Percentiles rank a stretch among this genome's conserved stretches.
Conservation (phyloP, 2,888 invertebrate genomes). For the Nineta flava region DNA sequence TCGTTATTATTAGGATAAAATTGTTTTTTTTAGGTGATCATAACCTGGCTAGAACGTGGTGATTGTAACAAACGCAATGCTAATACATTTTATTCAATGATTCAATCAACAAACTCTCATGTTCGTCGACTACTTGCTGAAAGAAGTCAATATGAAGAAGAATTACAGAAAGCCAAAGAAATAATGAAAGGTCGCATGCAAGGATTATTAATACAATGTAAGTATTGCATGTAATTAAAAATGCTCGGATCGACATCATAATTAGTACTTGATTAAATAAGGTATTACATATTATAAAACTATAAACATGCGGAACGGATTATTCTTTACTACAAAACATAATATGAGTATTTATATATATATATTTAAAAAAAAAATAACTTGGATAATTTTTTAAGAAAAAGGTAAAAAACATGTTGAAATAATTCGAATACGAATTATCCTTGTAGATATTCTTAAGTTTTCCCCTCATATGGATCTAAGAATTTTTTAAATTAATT, state of each 20-base stretch:
- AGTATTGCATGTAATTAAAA: constrained; percentile 32
- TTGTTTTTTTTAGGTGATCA: constrained; percentile 41
- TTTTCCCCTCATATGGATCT: no score
- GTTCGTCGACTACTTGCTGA: constrained; percentile 72
- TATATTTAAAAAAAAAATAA: no score
- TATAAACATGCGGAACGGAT: no score
- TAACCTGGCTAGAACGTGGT: constrained; percentile 86
- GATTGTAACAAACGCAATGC: constrained; percentile 86
- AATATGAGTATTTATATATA: no score
- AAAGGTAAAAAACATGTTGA: no score
- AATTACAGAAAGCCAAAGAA: constrained; percentile 70
- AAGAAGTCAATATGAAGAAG: constrained; percentile 76
- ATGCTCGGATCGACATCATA: not conserved
- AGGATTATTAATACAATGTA: constrained; percentile 79
- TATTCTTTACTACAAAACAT: no score
- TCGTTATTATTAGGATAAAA: not conserved
- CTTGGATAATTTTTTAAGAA: no score
- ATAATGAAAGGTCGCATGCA: constrained; percentile 72
- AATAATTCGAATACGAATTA: no score
- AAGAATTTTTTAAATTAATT: no score
- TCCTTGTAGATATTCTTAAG: no score
- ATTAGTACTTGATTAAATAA: no score
- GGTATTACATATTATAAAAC: no score
- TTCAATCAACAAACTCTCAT: constrained; percentile 88
- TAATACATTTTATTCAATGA: constrained; percentile 88